These are phyloP conservation scores for Acrocephalus scirpaceus DNA, from an alignment of 2,797 vertebrate species.

Conservation along the genomic window DNA sequence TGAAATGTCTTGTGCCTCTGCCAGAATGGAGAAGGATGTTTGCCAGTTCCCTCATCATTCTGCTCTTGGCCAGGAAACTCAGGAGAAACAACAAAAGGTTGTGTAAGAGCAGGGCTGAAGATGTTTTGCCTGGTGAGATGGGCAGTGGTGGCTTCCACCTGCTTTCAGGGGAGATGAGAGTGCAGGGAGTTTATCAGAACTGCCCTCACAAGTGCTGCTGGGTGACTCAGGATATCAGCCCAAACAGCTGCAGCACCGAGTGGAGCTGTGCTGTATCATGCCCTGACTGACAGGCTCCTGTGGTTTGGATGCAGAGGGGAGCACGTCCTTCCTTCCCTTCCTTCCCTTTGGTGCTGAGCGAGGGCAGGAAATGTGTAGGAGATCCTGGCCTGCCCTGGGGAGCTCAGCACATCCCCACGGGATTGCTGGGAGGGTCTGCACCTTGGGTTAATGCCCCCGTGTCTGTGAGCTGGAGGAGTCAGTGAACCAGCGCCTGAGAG, in stretches of 20 bases:
- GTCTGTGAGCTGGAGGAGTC: background rate
- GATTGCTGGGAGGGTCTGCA: background rate
- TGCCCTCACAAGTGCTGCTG: background rate
- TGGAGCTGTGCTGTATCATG: background rate
- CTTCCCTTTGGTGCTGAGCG: background rate
- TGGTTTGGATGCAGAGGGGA: background rate
- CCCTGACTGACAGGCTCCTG: background rate
- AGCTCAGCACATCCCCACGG: background rate
- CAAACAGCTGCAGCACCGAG: background rate
- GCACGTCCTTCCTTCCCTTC: background rate
- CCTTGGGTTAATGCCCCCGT: background rate
- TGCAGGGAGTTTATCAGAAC: background rate
- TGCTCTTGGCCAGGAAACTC: background rate
- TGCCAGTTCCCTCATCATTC: background rate
- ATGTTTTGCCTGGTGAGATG: background rate
- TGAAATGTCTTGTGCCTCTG: background rate
- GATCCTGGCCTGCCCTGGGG: background rate
- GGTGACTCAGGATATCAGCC: background rate
- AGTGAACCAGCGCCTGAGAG: background rate
- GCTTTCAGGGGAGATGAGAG: background rate
- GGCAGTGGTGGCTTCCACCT: background rate
- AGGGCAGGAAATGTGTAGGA: fast-evolving
- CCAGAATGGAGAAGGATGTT: background rate
- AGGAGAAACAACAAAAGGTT: background rate
- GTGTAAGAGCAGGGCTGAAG: background rate